Evolutionary conservation across 2,888 invertebrate species (phyloP), one percentile per base, ranked within the genome.

Genomic region (Synergus japonicus): DNA sequence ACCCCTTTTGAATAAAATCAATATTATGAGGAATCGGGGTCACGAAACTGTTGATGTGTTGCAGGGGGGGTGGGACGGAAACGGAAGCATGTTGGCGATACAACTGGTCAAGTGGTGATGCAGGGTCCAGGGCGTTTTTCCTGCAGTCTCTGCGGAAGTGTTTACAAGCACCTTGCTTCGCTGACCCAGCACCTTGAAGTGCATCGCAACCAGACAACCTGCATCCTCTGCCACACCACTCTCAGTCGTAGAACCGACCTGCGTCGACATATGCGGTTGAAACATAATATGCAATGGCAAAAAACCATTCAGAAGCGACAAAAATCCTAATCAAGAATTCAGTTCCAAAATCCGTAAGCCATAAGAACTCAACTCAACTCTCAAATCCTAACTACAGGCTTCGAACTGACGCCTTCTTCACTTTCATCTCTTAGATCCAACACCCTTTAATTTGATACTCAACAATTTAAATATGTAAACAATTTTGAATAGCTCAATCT

Each of bases 201-300:
- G 90, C 92, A 92, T 90, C 92, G 92, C 88, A 92, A 92, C 90
- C 92, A 92, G 91, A 92, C 92, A 87, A 92, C 92, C 90, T 92
- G 92, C 91, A 88, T 91, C 88, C 90, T 92, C 86, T 92, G 92
- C 89, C 89, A 92, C 89, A 92, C 92, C 89, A 92, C 92, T 87
- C 92, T 92, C 89, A 92, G 92, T 91, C 92, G 92, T 91, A 92
- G 92, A 90, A 92, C 92, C 89, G 92, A 92, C 88, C 89, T 92
- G 88, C 91, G 92, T 85, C 91, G 92, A 87, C 92, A 92, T 87
- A 92, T 92, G 92, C 90, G 91, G 85, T 88, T 92, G 87, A 92
- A 92, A 89, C 92, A 92, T 88, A 92, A 92, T 85, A 91, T 92
- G 91, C 91, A 91, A 89, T 92, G 90, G 91, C 92, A 91, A 90